Conservation (phyloP, 2,113 vertebrate species). For the Empidonax alnorum region DNA sequence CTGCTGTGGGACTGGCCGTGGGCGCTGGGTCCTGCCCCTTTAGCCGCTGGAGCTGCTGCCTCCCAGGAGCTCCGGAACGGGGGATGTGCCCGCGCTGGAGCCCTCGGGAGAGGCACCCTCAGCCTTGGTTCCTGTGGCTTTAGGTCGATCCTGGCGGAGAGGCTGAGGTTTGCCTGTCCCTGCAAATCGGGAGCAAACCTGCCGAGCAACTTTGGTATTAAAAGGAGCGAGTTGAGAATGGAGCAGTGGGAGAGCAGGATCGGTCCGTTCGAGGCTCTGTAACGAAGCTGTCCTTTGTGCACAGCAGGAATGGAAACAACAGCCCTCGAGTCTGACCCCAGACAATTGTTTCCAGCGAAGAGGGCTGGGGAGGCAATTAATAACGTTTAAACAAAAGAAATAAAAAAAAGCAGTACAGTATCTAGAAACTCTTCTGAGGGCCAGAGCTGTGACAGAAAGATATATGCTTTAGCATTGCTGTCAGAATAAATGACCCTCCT, state of each 20-base stretch:
- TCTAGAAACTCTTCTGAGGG: conserved; percentile 59
- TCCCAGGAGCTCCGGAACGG: accelerated
- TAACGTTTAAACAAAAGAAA: conserved; percentile 63
- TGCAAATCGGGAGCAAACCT: background rate
- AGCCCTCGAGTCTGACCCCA: conserved; percentile 59
- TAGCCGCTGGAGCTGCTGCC: background rate
- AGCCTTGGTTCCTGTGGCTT: background rate
- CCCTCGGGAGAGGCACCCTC: background rate
- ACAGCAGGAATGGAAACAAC: conserved; percentile 42
- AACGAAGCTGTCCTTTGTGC: conserved; percentile 18
- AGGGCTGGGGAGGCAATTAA: conserved; percentile 64
- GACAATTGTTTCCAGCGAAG: conserved; percentile 48
- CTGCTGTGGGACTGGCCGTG: accelerated
- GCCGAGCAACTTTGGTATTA: background rate
- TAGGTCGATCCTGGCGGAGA: background rate
- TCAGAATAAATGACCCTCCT: conserved; percentile 60
- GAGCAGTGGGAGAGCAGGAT: conserved; percentile 17
- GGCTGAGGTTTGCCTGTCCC: background rate
- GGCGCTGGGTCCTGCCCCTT: background rate
- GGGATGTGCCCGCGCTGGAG: accelerated
- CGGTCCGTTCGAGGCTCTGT: background rate
- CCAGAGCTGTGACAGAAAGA: conserved; percentile 57
- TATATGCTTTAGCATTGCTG: conserved; percentile 38
- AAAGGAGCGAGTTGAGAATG: background rate
- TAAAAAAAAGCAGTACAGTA: conserved; percentile 30